Percentiles rank a stretch among this genome's conserved stretches.
These are phyloP conservation scores for Machimus atricapillus DNA, from an alignment of 2,888 invertebrate species.

Conservation along the genomic window DNA sequence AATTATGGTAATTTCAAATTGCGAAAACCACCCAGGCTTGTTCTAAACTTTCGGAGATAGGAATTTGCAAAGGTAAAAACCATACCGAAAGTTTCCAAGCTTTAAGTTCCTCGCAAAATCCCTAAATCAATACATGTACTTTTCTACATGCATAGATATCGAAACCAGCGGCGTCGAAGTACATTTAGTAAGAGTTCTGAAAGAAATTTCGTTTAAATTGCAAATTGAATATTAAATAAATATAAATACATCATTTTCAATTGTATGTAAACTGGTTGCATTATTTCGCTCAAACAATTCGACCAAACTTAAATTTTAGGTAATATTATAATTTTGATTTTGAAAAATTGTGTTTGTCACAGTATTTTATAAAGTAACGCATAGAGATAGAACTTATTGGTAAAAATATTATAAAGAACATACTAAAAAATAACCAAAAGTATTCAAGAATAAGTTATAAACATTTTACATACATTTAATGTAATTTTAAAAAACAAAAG, in stretches of 20 bases:
- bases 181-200: background rate
- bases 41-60: background rate
- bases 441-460: background rate
- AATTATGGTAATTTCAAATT: background rate
- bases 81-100: background rate
- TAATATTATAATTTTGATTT: background rate
- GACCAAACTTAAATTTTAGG: no score
- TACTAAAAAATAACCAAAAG: background rate
- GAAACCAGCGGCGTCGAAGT: background rate
- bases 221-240: background rate
- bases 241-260: no score
- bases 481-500: background rate
- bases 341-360: background rate
- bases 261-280: no score
- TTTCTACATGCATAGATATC: background rate
- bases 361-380: no score
- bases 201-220: background rate
- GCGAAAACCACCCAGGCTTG: background rate
- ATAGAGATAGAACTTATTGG: no score
- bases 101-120: background rate
- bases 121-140: background rate
- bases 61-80: background rate
- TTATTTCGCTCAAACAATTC: no score
- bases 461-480: background rate
- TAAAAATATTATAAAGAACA: no score